Evolutionary conservation across 1,140 invertebrate genomes (phyloP), one percentile per base, ranked within the genome.

Genomic region (Metaphire vulgaris): DNA sequence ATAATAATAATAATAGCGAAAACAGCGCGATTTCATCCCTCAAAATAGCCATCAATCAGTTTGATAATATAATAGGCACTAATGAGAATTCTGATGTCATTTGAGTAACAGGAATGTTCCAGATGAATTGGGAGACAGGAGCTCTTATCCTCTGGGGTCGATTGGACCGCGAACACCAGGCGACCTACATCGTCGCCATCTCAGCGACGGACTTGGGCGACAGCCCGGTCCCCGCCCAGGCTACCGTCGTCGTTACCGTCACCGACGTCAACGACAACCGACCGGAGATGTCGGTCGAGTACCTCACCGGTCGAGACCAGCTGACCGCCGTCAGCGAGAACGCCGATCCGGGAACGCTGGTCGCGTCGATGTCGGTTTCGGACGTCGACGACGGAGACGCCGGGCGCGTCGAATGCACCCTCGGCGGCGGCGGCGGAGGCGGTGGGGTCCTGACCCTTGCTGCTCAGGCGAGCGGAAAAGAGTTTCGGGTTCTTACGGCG

Each of bases 351-450:
- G 31, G 72, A 14, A 73, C 31, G 28, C 56, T 73, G n/a, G 72
- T 73, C 16, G 72, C 31, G 16, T 34, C 33, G 14, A 34, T 73
- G 1, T 34, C 33, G 26, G 72, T 73, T 2, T 16, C 26, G 15
- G 76, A 77, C 67, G 72, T 41, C 0, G 77, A 96, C 68, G 68
- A 74, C n/a, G 78, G 76, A 16, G 56, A 74, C 12, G 74, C 71
- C 34, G 77, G 78, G 2, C 28, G 41, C 30, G 66, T 79, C 32
- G 74, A 65, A 2, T 78, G 75, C 33, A 31, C 31, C 14, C 34
- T 74, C 33, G 21, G 6, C 41, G 21, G 6, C 41, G 41, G 41
- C 21, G 41, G 21, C 21, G 41, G 21, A 6, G 68, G 74, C 30
- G 33, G 41, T n/a, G n/a, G n/a, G n/a, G n/a, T n/a, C n/a, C 41